phyloP scores from a whole-genome alignment of 2,797 vertebrate species.

The Sebastes taczanowskii region DNA sequence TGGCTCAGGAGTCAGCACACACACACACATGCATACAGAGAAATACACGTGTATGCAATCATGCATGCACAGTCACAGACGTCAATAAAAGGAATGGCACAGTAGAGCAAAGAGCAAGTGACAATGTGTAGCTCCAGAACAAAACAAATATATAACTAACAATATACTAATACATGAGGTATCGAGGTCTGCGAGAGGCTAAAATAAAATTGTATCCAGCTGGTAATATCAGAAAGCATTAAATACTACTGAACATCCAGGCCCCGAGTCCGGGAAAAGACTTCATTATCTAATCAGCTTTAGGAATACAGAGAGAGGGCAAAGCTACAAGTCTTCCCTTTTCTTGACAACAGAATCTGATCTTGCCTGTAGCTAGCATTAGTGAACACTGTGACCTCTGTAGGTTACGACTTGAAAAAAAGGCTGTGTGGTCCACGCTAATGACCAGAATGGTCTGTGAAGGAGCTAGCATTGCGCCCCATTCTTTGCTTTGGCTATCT shows the following conservation, averaged over 20 bases:
- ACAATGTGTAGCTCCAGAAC: not conserved
- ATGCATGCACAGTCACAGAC: constrained; percentile 17
- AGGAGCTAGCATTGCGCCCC: constrained; percentile 16
- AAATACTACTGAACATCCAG: not conserved
- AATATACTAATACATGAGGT: constrained; percentile 7
- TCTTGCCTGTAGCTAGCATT: constrained; percentile 62
- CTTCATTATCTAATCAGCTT: constrained; percentile 61
- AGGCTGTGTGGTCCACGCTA: constrained; percentile 42
- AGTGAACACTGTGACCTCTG: constrained; percentile 61
- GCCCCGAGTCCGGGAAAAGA: constrained; percentile 26
- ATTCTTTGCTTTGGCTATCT: constrained; percentile 39
- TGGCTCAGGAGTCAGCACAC: constrained; percentile 30
- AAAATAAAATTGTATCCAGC: not conserved
- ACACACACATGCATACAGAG: not conserved
- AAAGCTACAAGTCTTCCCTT: constrained; percentile 35
- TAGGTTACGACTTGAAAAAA: constrained; percentile 52
- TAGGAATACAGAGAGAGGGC: constrained; percentile 53
- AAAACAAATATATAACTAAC: constrained; percentile 37
- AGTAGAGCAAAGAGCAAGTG: constrained; percentile 20
- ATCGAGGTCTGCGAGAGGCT: not conserved
- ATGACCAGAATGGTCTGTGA: constrained; percentile 62
- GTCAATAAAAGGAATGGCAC: constrained; percentile 27
- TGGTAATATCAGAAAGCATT: constrained; percentile 13
- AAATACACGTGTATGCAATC: not conserved
- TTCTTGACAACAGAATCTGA: constrained; percentile 54